These are phyloP conservation scores for Melanotaenia nigrans DNA, from an alignment of 2,797 vertebrate genomes.

Conservation along the genomic window DNA sequence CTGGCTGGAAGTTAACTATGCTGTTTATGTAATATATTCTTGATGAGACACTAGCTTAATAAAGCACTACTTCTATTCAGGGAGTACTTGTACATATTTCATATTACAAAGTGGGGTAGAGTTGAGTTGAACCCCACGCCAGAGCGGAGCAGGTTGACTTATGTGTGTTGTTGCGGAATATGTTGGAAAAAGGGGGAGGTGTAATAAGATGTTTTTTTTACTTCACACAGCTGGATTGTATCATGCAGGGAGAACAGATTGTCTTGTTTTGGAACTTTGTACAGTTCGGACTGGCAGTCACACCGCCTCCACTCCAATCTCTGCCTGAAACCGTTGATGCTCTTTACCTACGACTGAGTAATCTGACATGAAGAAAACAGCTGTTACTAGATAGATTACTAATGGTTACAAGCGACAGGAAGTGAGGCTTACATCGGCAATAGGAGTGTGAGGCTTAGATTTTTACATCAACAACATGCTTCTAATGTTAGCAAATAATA, in stretches of 20 bases:
- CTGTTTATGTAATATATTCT: background rate
- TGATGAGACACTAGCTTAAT: background rate
- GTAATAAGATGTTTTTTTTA: background rate
- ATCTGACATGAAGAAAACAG: background rate
- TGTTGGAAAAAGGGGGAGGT: no score
- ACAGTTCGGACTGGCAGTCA: background rate
- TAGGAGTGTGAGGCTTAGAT: background rate
- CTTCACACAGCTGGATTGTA: background rate
- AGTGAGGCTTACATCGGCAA: background rate
- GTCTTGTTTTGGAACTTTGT: background rate
- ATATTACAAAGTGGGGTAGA: background rate
- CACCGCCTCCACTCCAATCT: background rate
- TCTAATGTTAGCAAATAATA: no score
- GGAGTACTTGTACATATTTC: background rate
- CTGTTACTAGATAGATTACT: no score
- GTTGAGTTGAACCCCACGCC: no score
- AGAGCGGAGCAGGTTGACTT: no score
- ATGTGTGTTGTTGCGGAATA: no score
- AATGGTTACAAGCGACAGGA: background rate
- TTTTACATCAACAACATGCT: no score
- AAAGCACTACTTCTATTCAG: background rate
- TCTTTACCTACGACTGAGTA: background rate
- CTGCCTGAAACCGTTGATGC: background rate
- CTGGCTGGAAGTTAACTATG: background rate
- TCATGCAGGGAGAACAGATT: background rate